Percentiles rank a stretch among this genome's conserved stretches.
Evolutionary conservation across 53 echinoderm and acorn worm genomes (phyloP).

Genomic region (Holothuria leucospilota): DNA sequence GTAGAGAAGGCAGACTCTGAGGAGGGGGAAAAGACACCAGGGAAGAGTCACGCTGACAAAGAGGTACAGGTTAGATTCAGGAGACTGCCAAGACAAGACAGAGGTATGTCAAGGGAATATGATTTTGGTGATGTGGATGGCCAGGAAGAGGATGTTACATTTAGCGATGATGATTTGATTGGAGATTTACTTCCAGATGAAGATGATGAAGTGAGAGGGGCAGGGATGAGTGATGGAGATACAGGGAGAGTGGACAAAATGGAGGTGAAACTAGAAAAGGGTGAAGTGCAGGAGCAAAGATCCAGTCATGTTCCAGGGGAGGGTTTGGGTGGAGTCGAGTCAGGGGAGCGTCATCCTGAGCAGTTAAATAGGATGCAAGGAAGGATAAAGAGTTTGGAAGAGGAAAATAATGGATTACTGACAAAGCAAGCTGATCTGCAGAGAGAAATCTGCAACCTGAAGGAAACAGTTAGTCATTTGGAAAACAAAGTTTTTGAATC

Average conservation of each 20-base stretch:
- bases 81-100: conserved; percentile 6
- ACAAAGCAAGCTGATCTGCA: background rate
- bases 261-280: background rate
- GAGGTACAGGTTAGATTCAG: background rate
- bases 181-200: conserved; percentile 34
- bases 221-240: background rate
- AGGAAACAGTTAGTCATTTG: background rate
- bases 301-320: background rate
- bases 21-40: background rate
- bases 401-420: conserved; percentile 19
- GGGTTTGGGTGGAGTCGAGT: too few relatives aligned
- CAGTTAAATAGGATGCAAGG: background rate
- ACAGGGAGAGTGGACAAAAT: background rate
- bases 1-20: conserved; percentile 3
- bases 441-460: background rate
- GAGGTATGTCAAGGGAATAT: background rate
- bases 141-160: background rate
- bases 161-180: conserved; percentile 41
- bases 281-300: background rate
- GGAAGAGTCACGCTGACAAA: conserved; percentile 12
- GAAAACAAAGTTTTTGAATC: conserved; percentile 50
- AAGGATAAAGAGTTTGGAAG: conserved; percentile 24
- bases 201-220: background rate
- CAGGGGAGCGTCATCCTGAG: too few relatives aligned
- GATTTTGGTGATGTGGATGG: background rate